A percentile compares a stretch with the other conserved stretches of the same genome.
phyloP scores from a whole-genome alignment of 2,797 vertebrate genomes.

The Lepus townsendii region DNA sequence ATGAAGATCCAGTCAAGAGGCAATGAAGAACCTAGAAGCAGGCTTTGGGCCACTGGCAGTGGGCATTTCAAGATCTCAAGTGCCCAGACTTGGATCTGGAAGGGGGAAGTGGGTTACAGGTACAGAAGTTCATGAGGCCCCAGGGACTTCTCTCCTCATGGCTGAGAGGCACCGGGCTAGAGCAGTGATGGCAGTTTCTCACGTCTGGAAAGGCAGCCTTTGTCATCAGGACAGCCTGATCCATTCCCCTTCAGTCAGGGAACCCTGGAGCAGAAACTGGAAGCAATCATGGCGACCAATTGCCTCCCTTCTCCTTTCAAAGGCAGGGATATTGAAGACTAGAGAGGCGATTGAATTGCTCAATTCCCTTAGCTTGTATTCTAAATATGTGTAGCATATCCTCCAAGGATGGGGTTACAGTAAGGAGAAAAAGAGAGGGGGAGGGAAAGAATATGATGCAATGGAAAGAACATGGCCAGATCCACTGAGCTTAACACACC shows the following conservation, averaged over 20 bases:
- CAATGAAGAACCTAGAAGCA: neutral
- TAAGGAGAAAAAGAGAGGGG: neutral
- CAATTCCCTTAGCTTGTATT: neutral
- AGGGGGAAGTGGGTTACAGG: neutral
- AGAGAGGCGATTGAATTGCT: neutral
- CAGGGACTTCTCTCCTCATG: neutral
- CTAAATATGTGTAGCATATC: neutral
- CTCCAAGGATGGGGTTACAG: neutral
- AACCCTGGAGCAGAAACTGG: neutral
- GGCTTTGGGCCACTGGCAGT: neutral
- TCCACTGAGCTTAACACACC: neutral
- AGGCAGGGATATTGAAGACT: neutral
- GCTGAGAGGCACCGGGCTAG: neutral
- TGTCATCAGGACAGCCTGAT: neutral
- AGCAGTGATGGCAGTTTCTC: neutral
- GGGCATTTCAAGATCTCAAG: neutral
- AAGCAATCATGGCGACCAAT: conserved; percentile 27
- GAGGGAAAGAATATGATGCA: neutral
- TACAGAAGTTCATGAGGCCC: neutral
- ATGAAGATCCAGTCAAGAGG: neutral
- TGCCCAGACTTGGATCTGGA: neutral
- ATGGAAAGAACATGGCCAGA: neutral
- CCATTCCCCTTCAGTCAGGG: neutral
- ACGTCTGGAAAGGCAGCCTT: neutral
- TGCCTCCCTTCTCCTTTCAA: conserved; percentile 74